These are phyloP conservation scores for Plectrocnemia conspersa DNA, from an alignment of 1,140 invertebrate species.

Conservation along the genomic window DNA sequence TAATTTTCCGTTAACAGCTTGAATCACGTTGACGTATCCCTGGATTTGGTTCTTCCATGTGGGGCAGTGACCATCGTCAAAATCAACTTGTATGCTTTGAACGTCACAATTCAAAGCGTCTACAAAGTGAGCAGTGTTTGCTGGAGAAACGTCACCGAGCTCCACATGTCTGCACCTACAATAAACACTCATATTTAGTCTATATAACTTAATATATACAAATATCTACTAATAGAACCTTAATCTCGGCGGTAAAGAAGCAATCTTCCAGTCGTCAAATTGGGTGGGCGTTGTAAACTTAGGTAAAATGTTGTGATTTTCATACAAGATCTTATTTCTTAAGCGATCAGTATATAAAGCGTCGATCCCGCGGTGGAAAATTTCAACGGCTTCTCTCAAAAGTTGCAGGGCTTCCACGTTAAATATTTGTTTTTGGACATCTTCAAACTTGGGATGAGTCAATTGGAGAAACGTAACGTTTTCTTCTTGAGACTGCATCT, in stretches of 20 bases:
- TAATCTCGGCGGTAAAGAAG: slow-evolving; percentile 50
- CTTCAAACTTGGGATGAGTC: slow-evolving; percentile 48
- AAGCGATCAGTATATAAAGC: slow-evolving; percentile 44
- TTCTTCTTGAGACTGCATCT: too few relatives aligned
- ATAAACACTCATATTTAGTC: not conserved
- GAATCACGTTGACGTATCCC: slow-evolving; percentile 60
- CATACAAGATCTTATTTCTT: slow-evolving; percentile 38
- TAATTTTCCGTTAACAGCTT: slow-evolving; percentile 54
- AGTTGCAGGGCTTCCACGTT: slow-evolving; percentile 44
- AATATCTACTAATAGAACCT: slow-evolving; percentile 41
- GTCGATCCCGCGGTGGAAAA: slow-evolving; percentile 48
- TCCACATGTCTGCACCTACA: slow-evolving; percentile 54
- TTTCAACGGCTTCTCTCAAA: slow-evolving; percentile 43
- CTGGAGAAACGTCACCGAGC: slow-evolving; percentile 58
- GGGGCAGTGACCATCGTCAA: slow-evolving; percentile 71
- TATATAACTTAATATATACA: slow-evolving; percentile 23
- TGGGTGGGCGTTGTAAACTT: slow-evolving; percentile 42
- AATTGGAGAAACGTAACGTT: slow-evolving; percentile 44
- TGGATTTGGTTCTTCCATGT: slow-evolving; percentile 65
- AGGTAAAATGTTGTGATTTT: slow-evolving; percentile 24
- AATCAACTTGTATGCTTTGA: slow-evolving; percentile 59
- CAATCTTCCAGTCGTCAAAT: slow-evolving; percentile 51
- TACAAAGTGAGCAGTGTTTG: slow-evolving; percentile 53
- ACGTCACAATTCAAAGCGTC: slow-evolving; percentile 51
- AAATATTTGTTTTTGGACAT: slow-evolving; percentile 48